A percentile compares a stretch with the other conserved stretches of the same genome.
These are phyloP conservation scores for Eunapius fragilis DNA, from an alignment of 37 sponge, comb jelly and placozoan species.

Conservation along the genomic window DNA sequence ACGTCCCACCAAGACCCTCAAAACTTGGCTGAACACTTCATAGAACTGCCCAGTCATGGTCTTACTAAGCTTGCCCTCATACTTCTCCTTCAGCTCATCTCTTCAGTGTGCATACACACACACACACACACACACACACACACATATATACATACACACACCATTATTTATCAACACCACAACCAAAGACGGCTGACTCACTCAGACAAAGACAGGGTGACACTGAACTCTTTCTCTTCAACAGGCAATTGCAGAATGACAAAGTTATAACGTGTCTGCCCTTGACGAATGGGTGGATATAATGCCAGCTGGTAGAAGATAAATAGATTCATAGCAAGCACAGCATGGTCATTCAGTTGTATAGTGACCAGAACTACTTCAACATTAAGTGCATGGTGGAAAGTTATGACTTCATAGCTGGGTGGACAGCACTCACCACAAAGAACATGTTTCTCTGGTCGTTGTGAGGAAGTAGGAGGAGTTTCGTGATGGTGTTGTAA, in stretches of 20 bases:
- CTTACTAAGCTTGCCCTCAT: conserved; percentile 72
- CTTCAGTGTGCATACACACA: conserved; percentile 9
- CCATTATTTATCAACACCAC: too few relatives aligned
- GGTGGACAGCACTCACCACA: conserved; percentile 77
- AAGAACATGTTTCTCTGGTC: conserved; percentile 95
- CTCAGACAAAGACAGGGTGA: conserved; percentile 81
- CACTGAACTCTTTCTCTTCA: conserved; percentile 79
- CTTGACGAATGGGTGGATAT: conserved; percentile 97
- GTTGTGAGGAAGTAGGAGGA: conserved; percentile 91
- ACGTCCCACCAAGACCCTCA: conserved; percentile 90
- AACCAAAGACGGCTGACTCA: conserved; percentile 31
- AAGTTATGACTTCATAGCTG: too few relatives aligned
- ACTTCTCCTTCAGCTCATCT: conserved; percentile 50
- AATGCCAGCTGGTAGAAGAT: conserved; percentile 60
- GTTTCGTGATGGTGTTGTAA: conserved; percentile 75
- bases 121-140: neutral
- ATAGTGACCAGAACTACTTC: neutral
- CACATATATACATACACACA: neutral
- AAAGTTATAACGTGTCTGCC: conserved; percentile 95
- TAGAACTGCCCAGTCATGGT: conserved; percentile 89
- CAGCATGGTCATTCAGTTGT: too few relatives aligned
- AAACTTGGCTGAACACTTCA: conserved; percentile 88
- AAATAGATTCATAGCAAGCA: neutral
- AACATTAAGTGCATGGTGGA: too few relatives aligned
- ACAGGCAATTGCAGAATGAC: conserved; percentile 77